These are phyloP conservation scores for Entomobrya multifasciata DNA, from an alignment of 2,888 invertebrate species.

Conservation along the genomic window DNA sequence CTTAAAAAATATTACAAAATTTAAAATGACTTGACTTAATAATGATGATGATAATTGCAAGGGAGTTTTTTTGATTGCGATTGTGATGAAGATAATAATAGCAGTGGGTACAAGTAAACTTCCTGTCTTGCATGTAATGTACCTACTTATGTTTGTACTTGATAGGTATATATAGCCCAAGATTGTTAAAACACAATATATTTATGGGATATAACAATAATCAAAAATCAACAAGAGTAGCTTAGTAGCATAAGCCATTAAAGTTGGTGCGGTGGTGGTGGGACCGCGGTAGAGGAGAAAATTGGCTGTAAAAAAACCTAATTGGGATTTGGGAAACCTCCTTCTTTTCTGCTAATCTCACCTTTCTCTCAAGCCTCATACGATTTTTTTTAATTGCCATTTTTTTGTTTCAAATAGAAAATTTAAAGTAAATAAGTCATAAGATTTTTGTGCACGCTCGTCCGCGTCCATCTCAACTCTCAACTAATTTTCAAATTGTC, in stretches of 20 bases:
- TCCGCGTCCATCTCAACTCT: not conserved
- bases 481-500: constrained; percentile 41
- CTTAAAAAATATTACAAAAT: not conserved
- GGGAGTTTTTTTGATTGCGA: not conserved
- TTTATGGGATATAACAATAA: not conserved
- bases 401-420: constrained; percentile 38
- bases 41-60: constrained; percentile 3
- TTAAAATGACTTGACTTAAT: constrained; percentile 19
- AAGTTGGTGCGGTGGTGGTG: not conserved
- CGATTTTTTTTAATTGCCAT: constrained; percentile 27
- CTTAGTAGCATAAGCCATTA: no score
- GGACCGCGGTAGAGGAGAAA: constrained; percentile 38
- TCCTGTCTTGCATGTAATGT: constrained; percentile 12
- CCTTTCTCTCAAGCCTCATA: not conserved
- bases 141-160: no score
- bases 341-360: not conserved
- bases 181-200: not conserved
- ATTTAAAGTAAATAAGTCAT: constrained; percentile 53
- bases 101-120: not conserved
- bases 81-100: not conserved
- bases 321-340: constrained; percentile 16
- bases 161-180: no score
- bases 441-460: not conserved
- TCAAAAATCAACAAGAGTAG: not conserved
- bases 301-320: constrained; percentile 11